Base-by-base conservation (phyloP, 2,113 vertebrate genomes). In the Malurus cyaneus region DNA sequence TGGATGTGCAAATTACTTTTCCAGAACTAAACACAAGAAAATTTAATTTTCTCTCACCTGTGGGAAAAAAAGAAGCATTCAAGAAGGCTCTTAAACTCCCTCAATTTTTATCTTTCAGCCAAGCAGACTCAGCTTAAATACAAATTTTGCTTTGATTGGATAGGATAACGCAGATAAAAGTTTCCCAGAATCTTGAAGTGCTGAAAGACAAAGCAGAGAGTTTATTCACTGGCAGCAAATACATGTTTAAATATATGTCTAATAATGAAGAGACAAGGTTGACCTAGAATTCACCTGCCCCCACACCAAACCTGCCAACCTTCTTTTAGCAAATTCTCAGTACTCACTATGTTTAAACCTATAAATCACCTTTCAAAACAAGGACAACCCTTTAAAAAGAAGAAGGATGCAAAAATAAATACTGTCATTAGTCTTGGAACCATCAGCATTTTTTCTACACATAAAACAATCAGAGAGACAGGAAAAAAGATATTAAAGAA, bases 11-110 rank as follows among this genome's bases (percentile, higher is more conserved):
- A 88, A 92, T 85, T 81, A 67, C 46, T 92, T 91, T 86, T 91
- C 80, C 86, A 95, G 89, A 93, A 56, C 28, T n/a, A 86, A 80
- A 52, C 28, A 73, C n/a, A 21, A 23, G 15, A 86, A 74, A 88
- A 93, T 34, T 80, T 52, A 67, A 83, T 88, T 34, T 77, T 7
- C 76, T 93, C 52, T 91, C 77, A 95, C 94, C 92, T 95, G 53
- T 70, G 62, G 53, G 79, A 90, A 80, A 71, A 71, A 90, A 86
- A 89, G 72, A 54, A 47, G 29, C 26, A 42, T 88, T 78, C 29
- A 59, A 60, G 53, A 65, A 53, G 31, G 16, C 20, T 90, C 56
- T 60, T 80, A 54, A 88, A 59, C 2, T 71, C 41, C 41, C 90
- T 78, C 67, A 25, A 42, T 78, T 77, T 79, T 56, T n/a, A 36